Percentiles rank a stretch among this genome's conserved stretches.
These are phyloP conservation scores for Fulica atra DNA, from an alignment of 2,113 vertebrate species.

Conservation along the genomic window DNA sequence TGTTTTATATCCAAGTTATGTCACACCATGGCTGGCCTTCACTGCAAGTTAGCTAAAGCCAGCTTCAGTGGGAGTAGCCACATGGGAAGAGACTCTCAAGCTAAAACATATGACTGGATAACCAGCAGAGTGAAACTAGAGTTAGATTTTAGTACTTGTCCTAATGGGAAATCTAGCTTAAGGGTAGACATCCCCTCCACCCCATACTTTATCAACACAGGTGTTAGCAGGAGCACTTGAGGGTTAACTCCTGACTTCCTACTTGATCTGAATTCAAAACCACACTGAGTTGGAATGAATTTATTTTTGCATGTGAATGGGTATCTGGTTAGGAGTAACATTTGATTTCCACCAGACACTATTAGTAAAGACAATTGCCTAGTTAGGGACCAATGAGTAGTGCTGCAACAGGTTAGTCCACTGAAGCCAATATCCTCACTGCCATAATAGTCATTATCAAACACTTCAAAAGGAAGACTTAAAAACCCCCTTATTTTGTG, in stretches of 20 bases:
- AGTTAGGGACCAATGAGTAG: background rate
- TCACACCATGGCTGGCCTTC: background rate
- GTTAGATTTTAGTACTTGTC: background rate
- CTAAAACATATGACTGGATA: background rate
- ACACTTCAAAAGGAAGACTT: background rate
- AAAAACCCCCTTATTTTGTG: background rate
- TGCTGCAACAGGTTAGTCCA: background rate
- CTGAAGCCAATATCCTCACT: background rate
- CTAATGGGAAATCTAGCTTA: background rate
- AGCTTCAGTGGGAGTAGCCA: background rate
- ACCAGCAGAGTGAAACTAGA: background rate
- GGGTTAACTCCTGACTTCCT: background rate
- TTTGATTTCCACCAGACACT: background rate
- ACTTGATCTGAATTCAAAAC: slow-evolving; percentile 22
- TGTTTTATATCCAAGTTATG: background rate
- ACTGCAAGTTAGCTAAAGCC: background rate
- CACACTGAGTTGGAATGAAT: background rate
- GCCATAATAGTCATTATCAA: background rate
- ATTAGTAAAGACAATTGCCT: background rate
- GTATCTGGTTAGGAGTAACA: background rate
- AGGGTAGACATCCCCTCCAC: background rate
- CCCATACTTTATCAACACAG: background rate
- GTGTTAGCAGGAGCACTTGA: slow-evolving; percentile 13
- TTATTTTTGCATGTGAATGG: background rate
- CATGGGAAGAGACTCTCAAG: background rate